Percentiles rank a stretch among this genome's conserved stretches.
These are phyloP conservation scores for Drosophila bocki DNA, from an alignment of 1,140 invertebrate genomes.

Conservation along the genomic window DNA sequence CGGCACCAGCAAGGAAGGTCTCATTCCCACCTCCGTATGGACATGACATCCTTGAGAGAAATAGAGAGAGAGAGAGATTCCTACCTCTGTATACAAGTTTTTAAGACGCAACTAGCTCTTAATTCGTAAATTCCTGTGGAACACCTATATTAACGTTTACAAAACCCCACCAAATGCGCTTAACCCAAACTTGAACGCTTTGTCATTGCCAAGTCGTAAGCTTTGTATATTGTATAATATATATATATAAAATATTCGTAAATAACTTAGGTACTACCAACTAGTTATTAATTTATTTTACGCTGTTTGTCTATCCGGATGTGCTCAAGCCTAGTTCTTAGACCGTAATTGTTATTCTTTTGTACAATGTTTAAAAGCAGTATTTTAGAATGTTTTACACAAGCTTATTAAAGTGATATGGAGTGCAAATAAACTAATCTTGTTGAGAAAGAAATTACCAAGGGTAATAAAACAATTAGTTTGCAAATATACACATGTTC, in stretches of 20 bases:
- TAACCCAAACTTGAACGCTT: conserved; percentile 37
- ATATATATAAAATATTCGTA: conserved; percentile 5
- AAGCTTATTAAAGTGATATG: conserved; percentile 54
- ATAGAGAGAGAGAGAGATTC: conserved; percentile 85
- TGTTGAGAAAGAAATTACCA: conserved; percentile 4
- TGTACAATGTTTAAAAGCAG: conserved; percentile 64
- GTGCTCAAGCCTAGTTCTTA: conserved; percentile 47
- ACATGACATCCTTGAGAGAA: not conserved
- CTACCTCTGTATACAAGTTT: conserved; percentile 88
- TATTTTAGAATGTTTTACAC: conserved; percentile 71
- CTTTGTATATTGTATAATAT: conserved; percentile 23
- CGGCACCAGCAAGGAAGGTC: conserved; percentile 92
- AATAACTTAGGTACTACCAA: conserved; percentile 15
- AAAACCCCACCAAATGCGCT: conserved; percentile 71
- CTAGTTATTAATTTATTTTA: conserved; percentile 68
- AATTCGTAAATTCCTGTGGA: conserved; percentile 13
- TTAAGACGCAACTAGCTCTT: conserved; percentile 51
- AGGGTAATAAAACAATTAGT: conserved; percentile 6
- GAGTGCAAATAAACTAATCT: conserved; percentile 21
- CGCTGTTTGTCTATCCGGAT: conserved; percentile 36
- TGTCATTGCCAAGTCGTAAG: conserved; percentile 62
- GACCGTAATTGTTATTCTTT: conserved; percentile 56
- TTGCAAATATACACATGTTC: not conserved
- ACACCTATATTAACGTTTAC: conserved; percentile 12
- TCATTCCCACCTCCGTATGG: conserved; percentile 92